Conservation (phyloP, 2,888 invertebrate genomes). For the Acronicta aceris region DNA sequence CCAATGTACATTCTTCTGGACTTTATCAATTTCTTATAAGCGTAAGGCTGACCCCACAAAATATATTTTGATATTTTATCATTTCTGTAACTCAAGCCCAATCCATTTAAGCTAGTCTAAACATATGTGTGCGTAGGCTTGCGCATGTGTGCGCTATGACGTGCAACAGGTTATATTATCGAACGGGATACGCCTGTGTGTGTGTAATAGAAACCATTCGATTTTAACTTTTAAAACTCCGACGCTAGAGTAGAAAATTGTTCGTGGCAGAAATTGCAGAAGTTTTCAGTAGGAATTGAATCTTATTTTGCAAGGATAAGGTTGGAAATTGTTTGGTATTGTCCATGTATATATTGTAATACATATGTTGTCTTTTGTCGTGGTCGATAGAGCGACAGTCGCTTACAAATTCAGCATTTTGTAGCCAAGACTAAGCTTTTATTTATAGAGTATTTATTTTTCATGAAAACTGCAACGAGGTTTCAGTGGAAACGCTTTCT, state of each 20-base stretch:
- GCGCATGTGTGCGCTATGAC: slow-evolving; percentile 50
- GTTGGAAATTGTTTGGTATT: slow-evolving; percentile 24
- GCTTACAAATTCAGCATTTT: slow-evolving; percentile 49
- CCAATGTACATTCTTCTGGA: too few relatives aligned
- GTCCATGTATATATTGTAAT: slow-evolving; percentile 22
- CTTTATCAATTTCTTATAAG: too few relatives aligned
- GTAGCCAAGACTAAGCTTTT: slow-evolving; percentile 31
- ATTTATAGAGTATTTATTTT: slow-evolving; percentile 38
- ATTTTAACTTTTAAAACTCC: slow-evolving; percentile 10
- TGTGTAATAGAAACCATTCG: slow-evolving; percentile 25
- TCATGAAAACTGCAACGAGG: slow-evolving; percentile 20
- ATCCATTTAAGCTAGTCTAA: slow-evolving; percentile 47
- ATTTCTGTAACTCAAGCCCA: slow-evolving; percentile 45
- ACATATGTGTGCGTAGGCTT: slow-evolving; percentile 42
- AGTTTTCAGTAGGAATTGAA: slow-evolving; percentile 4
- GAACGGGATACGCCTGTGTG: slow-evolving; percentile 58
- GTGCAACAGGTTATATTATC: slow-evolving; percentile 66
- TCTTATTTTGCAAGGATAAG: neutral
- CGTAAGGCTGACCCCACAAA: too few relatives aligned
- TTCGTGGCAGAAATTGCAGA: slow-evolving; percentile 2
- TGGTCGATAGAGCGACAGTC: slow-evolving; percentile 59
- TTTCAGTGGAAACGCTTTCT: slow-evolving; percentile 7
- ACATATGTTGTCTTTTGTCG: slow-evolving; percentile 41
- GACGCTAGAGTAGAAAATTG: neutral
- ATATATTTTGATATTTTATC: slow-evolving; percentile 37